Percentiles rank a stretch among this genome's conserved stretches.
These are phyloP conservation scores for Cettia cetti DNA, from an alignment of 2,113 vertebrate species.

Conservation along the genomic window DNA sequence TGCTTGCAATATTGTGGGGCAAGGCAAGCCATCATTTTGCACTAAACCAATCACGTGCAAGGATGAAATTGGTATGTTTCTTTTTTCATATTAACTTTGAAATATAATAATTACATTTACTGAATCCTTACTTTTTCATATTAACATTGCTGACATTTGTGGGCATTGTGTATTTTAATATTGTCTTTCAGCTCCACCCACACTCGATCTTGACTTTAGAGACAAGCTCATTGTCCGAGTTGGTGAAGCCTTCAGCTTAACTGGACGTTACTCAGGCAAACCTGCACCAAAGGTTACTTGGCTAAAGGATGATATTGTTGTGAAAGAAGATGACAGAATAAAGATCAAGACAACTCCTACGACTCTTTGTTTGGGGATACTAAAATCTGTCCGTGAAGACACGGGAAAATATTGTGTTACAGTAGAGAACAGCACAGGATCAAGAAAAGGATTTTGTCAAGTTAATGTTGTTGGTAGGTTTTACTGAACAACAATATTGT, in stretches of 20 bases:
- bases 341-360: conserved; percentile 86
- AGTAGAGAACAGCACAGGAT: conserved; percentile 92
- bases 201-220: conserved; percentile 94
- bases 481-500: not conserved
- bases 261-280: conserved; percentile 91
- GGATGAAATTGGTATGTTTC: conserved; percentile 88
- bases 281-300: conserved; percentile 89
- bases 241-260: conserved; percentile 90
- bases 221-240: conserved; percentile 90
- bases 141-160: not conserved
- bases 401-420: conserved; percentile 91
- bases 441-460: conserved; percentile 91
- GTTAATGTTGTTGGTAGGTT: conserved; percentile 90
- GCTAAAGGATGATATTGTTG: conserved; percentile 85
- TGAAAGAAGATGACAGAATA: conserved; percentile 85
- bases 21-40: conserved; percentile 93
- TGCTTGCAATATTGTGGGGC: conserved; percentile 92
- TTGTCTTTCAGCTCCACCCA: conserved; percentile 84
- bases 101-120: not conserved
- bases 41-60: conserved; percentile 97
- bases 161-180: not conserved
- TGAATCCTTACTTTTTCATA: not conserved
- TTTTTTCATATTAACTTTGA: not conserved
- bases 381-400: conserved; percentile 87
- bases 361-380: conserved; percentile 85